Evolutionary conservation across 2,888 invertebrate species (phyloP), one percentile per base, ranked within the genome.

Genomic region (Campoplex capitator): DNA sequence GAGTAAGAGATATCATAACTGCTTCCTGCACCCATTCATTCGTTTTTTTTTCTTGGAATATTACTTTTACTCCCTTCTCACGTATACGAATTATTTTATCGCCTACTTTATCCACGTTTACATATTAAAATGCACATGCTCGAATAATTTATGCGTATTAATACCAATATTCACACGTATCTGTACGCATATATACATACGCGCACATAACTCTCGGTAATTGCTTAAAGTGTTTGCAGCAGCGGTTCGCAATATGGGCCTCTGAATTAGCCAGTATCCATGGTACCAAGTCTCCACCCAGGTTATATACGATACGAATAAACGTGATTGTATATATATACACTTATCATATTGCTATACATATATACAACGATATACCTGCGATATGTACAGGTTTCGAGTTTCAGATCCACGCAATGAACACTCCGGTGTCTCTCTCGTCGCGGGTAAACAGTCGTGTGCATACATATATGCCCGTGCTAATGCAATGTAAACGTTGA

Each of bases 401-500:
- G 79, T 86, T 86, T 70, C 85, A 86, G 54, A 78, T 74, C 45
- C 45, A 76, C 54, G 83, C 75, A 67, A 79, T 70, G 76, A 77
- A 83, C 79, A 76, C 79, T 56, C 35, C 42, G 62, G 58, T 80
- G 65, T 82, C 70, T 23, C 70, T 23, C 23, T 78, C 75, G 54
- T 51, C 28, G 42, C 74, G 70, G 68, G 78, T 70, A 79, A 78
- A 79, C 70, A 73, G 68, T 58, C 79, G 51, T 42, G 51, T 48
- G 58, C 75, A 75, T 70, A 70, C 42, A 84, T 38, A 86, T 48
- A 86, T 62, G 79, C 68, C 42, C 75, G 56, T 28, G 71, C 65
- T 83, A 86, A 83, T 86, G 78, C 86, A 79, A 71, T 83, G 83
- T 71, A 86, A 83, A 86, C 79, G 79, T 76, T 86, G 56, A 42